A percentile compares a stretch with the other conserved stretches of the same genome.
These are phyloP conservation scores for Moxostoma hubbsi DNA, from an alignment of 2,797 vertebrate species.

Conservation along the genomic window DNA sequence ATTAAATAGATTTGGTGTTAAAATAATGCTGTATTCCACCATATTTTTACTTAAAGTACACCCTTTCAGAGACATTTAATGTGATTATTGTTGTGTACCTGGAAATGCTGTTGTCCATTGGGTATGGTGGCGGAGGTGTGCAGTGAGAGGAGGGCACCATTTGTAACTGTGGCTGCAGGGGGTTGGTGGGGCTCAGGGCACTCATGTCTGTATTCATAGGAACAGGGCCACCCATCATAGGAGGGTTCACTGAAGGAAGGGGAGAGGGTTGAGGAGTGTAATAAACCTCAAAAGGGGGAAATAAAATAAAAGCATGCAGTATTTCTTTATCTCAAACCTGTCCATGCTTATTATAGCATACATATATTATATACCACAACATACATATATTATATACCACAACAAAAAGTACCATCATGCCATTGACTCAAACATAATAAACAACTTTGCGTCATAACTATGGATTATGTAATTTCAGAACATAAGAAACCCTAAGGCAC, in stretches of 20 bases:
- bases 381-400: neutral
- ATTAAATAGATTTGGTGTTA: conserved; percentile 19
- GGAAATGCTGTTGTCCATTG: conserved; percentile 99
- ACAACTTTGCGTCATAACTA: neutral
- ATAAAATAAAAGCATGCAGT: conserved; percentile 9
- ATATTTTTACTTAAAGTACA: neutral
- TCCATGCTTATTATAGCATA: neutral
- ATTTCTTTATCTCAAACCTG: neutral
- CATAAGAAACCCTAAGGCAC: conserved; percentile 3
- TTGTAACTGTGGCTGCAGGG: conserved; percentile 91
- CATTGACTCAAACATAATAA: neutral
- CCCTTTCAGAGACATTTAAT: conserved; percentile 9
- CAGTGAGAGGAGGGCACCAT: conserved; percentile 98
- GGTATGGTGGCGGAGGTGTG: conserved; percentile 97
- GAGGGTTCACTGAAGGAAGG: conserved; percentile 83
- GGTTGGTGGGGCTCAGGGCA: conserved; percentile 93
- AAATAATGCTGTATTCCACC: neutral
- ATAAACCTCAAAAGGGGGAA: conserved; percentile 38
- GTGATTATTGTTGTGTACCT: conserved; percentile 82
- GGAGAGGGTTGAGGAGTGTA: conserved; percentile 37
- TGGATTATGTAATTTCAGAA: conserved; percentile 7
- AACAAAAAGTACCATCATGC: neutral
- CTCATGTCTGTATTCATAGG: conserved; percentile 96
- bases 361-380: neutral
- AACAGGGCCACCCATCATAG: conserved; percentile 97